Evolutionary conservation across 2,113 vertebrate species (phyloP), one percentile per base, ranked within the genome.

Genomic region (Heterotilapia buettikoferi): DNA sequence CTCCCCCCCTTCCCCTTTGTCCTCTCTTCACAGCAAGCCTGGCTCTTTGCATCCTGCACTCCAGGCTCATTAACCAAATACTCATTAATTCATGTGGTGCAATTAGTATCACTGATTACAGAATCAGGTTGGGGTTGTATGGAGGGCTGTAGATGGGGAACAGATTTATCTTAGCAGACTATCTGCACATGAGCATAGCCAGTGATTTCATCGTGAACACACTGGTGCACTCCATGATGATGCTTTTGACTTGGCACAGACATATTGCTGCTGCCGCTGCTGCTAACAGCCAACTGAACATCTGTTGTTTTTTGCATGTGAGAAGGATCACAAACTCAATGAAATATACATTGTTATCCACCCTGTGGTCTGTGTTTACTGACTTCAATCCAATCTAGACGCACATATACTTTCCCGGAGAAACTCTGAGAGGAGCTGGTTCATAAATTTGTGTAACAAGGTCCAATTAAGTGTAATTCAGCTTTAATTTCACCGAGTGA

Each of bases 41-140:
- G 79, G 71, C 81, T 90, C 83, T 73, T 52, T 85, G 85, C 86
- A 61, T 93, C 91, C 89, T 90, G 92, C 3, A 52, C 89, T 92
- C 43, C 78, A 61, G 86, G 85, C 92, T 96, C 92, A 92, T 96
- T 93, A 95, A 85, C 84, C 83, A 66, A 88, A 92, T 80, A 87
- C 66, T 90, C 85, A 91, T 94, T 95, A 80, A 94, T 94, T 92
- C 91, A 89, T 92, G 88, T 87, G 82, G 76, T 68, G 86, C 92
- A 89, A 89, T 93, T 94, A 94, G 89, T 36, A 91, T 54, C 11
- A 19, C 86, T 80, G 80, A 85, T 79, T 68, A 86, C 59, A 43
- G 73, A 68, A 43, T 90, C 68, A 84, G 87, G 81, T 81, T 85
- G 63, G 68, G 73, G 83, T 52, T 80, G 61, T 9, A 52, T 79